phyloP scores from a whole-genome alignment of 2,888 invertebrate species.

The Hermodice carunculata region DNA sequence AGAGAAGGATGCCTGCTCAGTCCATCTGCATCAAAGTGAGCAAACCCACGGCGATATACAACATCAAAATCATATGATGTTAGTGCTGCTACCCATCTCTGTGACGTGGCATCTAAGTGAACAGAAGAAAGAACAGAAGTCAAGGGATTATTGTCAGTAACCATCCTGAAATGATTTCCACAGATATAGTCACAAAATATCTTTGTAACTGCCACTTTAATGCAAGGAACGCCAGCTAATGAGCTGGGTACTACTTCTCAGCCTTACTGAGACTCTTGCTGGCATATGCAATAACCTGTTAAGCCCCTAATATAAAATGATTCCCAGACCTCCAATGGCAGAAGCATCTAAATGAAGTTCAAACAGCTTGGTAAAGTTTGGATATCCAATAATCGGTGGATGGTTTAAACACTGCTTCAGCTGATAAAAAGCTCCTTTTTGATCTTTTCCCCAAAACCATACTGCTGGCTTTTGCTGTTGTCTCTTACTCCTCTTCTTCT shows the following conservation, averaged over 20 bases:
- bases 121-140: too few species aligned
- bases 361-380: constrained; percentile 10
- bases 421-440: not conserved
- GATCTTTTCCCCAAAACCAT: not conserved
- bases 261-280: not conserved
- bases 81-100: too few species aligned
- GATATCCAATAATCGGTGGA: constrained; percentile 13
- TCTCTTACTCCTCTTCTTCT: constrained; percentile 1
- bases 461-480: not conserved
- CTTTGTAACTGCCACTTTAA: not conserved
- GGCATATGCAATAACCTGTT: not conserved
- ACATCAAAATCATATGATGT: too few species aligned
- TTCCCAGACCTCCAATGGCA: not conserved
- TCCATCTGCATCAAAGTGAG: too few species aligned
- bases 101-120: too few species aligned
- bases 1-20: too few species aligned
- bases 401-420: not conserved
- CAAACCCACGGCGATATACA: too few species aligned
- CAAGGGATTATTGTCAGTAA: too few species aligned
- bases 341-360: not conserved
- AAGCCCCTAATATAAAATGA: not conserved
- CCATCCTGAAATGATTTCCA: too few species aligned
- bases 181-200: not conserved
- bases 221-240: too few species aligned
- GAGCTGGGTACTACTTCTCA: too few species aligned